These are phyloP conservation scores for Phyllotreta striolata DNA, from an alignment of 2,888 invertebrate genomes.

Conservation along the genomic window DNA sequence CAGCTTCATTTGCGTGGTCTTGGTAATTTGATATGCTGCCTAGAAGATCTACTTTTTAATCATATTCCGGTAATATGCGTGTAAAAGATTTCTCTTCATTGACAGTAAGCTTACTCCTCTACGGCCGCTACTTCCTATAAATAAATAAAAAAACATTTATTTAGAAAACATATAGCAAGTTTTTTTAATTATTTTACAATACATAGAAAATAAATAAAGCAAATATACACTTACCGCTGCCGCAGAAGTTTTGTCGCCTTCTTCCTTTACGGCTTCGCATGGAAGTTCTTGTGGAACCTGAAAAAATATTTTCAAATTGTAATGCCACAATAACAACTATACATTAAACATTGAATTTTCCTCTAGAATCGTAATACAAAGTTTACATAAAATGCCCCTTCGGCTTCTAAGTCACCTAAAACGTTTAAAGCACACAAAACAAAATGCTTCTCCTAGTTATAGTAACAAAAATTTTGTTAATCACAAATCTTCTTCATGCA, in stretches of 20 bases:
- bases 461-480: too few species aligned
- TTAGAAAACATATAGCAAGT: background rate
- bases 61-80: constrained; percentile 50
- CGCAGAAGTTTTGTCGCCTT: constrained; percentile 17
- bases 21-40: constrained; percentile 54
- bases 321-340: background rate
- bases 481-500: too few species aligned
- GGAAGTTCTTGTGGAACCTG: constrained; percentile 29
- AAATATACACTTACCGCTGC: constrained; percentile 25
- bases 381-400: too few species aligned
- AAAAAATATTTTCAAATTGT: constrained; percentile 7
- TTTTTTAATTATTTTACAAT: too few species aligned
- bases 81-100: constrained; percentile 43
- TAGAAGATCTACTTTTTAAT: constrained; percentile 53
- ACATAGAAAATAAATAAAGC: constrained; percentile 3
- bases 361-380: too few species aligned
- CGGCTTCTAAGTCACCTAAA: too few species aligned
- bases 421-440: too few species aligned
- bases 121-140: constrained; percentile 53
- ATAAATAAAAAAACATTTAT: constrained; percentile 33
- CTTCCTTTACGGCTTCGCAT: constrained; percentile 21
- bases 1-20: constrained; percentile 58
- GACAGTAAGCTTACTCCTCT: constrained; percentile 53
- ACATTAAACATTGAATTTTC: too few species aligned
- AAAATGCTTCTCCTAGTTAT: too few species aligned